Conservation (phyloP, 2,888 invertebrate species). For the Bibio marci region DNA sequence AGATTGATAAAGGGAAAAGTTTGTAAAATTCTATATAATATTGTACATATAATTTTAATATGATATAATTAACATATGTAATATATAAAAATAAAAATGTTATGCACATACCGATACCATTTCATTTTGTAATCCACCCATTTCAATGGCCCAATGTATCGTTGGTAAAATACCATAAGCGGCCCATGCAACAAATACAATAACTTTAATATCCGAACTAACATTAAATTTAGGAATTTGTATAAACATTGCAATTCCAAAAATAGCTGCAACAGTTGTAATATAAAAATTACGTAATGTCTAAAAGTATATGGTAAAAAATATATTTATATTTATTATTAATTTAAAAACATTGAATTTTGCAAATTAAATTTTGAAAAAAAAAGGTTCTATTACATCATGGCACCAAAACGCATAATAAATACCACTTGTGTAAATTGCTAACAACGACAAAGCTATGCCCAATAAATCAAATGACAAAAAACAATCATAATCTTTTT, state of each 20-base stretch:
- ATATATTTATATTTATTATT: slow-evolving; percentile 7
- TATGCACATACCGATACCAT: slow-evolving; percentile 57
- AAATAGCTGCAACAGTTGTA: slow-evolving; percentile 63
- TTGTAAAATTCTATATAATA: no score
- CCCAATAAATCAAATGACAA: slow-evolving; percentile 85
- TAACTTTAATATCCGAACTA: slow-evolving; percentile 53
- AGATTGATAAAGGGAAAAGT: no score
- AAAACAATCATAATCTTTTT: slow-evolving; percentile 68
- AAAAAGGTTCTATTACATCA: no score
- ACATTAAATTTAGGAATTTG: slow-evolving; percentile 60
- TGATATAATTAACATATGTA: no score
- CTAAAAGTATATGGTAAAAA: slow-evolving; percentile 39
- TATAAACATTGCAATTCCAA: slow-evolving; percentile 58
- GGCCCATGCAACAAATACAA: slow-evolving; percentile 72
- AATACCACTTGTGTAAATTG: slow-evolving; percentile 88
- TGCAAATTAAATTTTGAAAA: no score
- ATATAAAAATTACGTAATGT: slow-evolving; percentile 66
- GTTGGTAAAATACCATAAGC: slow-evolving; percentile 82
- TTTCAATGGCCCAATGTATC: slow-evolving; percentile 73
- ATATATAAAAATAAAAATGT: no score
- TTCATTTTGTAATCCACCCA: slow-evolving; percentile 75
- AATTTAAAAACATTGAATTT: slow-evolving; percentile 1
- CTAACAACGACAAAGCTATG: slow-evolving; percentile 78
- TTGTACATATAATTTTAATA: no score
- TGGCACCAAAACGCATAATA: slow-evolving; percentile 96